phyloP scores from a whole-genome alignment of 1,140 invertebrate genomes.

The Panagrolaimus sp. region DNA sequence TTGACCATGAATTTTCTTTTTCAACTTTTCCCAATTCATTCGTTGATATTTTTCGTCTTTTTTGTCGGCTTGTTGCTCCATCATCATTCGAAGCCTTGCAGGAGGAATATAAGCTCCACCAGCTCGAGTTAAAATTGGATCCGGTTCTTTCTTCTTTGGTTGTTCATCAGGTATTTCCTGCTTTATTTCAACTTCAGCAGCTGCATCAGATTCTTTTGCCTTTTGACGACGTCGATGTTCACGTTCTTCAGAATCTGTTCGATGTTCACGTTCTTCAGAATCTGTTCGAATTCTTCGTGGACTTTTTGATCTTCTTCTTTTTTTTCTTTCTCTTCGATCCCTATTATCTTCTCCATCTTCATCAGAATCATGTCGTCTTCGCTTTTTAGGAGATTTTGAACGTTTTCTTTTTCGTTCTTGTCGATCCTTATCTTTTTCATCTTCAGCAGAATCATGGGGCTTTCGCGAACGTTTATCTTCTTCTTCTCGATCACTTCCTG shows the following conservation, averaged over 20 bases:
- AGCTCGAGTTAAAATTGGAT: neutral
- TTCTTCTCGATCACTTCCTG: no score
- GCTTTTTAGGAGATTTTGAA: neutral
- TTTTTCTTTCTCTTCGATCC: neutral
- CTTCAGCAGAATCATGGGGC: no score
- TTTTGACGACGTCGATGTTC: neutral
- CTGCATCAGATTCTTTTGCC: no score
- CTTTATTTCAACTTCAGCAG: no score
- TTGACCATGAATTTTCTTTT: constrained; percentile 96
- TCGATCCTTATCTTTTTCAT: no score
- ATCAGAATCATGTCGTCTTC: neutral
- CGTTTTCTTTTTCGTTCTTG: no score
- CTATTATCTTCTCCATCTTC: neutral
- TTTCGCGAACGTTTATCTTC: no score
- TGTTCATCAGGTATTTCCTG: neutral
- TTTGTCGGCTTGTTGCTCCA: constrained; percentile 82
- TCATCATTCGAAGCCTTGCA: constrained; percentile 85
- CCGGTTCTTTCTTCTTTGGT: neutral
- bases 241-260: neutral
- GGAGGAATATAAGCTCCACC: constrained; percentile 85
- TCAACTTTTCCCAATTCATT: constrained; percentile 94
- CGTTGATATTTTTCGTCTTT: constrained; percentile 83
- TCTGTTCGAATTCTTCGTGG: neutral
- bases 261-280: no score
- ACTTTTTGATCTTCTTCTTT: neutral